These are phyloP conservation scores for Akabosia matsudoensis DNA, from an alignment of 1,140 invertebrate genomes.

Conservation along the genomic window DNA sequence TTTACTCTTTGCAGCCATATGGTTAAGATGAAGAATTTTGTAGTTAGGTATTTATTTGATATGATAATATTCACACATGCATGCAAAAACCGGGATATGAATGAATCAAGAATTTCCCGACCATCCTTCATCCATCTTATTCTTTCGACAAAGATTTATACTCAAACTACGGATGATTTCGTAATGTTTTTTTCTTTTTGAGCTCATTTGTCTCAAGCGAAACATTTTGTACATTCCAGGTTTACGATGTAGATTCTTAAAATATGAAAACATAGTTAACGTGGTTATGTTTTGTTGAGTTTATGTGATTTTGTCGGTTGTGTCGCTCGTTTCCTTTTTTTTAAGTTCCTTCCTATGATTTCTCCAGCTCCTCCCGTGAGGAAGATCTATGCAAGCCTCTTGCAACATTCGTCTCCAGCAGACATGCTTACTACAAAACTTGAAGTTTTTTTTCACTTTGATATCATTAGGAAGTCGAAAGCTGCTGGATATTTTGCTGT, in stretches of 20 bases:
- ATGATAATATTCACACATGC: not conserved
- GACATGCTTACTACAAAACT: too few species aligned
- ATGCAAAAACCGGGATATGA: not conserved
- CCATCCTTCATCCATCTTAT: constrained; percentile 16
- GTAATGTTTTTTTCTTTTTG: too few species aligned
- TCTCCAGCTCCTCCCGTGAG: not conserved
- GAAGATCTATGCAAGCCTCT: too few species aligned
- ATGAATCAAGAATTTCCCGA: constrained; percentile 19
- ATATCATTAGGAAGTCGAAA: not conserved
- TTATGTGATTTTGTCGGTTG: not conserved
- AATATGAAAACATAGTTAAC: too few species aligned
- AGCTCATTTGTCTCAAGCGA: too few species aligned
- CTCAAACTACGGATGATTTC: too few species aligned
- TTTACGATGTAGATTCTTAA: too few species aligned
- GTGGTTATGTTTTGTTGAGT: not conserved
- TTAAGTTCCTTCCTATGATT: not conserved
- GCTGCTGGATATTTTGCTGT: not conserved
- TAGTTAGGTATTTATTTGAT: not conserved
- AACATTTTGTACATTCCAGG: too few species aligned
- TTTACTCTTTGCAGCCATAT: not conserved
- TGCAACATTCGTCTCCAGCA: too few species aligned
- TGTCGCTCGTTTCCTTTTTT: not conserved
- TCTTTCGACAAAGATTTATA: too few species aligned
- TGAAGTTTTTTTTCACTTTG: not conserved
- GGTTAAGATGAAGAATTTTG: too few species aligned